These are phyloP conservation scores for Meghimatium bilineatum DNA, from an alignment of 2,888 invertebrate species.

Conservation along the genomic window DNA sequence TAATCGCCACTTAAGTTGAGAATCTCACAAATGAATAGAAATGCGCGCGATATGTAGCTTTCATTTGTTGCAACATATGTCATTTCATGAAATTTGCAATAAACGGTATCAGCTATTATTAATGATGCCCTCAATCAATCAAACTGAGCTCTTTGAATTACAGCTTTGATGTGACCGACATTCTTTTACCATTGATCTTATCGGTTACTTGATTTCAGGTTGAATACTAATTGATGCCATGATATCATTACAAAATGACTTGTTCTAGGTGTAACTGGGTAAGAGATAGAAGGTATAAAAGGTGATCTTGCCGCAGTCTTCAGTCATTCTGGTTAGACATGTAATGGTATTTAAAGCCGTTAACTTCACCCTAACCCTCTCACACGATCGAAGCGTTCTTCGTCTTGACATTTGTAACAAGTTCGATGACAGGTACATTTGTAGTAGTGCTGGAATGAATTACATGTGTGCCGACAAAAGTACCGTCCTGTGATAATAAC, in stretches of 20 bases:
- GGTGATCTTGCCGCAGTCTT: not conserved
- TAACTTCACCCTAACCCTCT: conserved; percentile 6
- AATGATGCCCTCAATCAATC: not conserved
- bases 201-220: not conserved
- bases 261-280: not conserved
- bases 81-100: too few relatives aligned
- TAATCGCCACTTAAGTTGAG: too few relatives aligned
- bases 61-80: too few relatives aligned
- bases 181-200: not conserved
- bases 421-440: not conserved
- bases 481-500: not conserved
- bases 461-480: not conserved
- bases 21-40: too few relatives aligned
- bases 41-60: too few relatives aligned
- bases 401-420: not conserved
- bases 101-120: not conserved
- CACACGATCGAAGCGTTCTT: not conserved
- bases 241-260: conserved; percentile 7
- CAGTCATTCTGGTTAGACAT: not conserved
- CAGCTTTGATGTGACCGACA: not conserved
- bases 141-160: not conserved
- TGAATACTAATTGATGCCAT: not conserved
- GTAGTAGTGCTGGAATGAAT: not conserved
- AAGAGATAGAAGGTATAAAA: not conserved
- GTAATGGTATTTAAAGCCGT: not conserved